These are phyloP conservation scores for Gephyroberyx darwinii DNA, from an alignment of 2,797 vertebrate genomes.

Conservation along the genomic window DNA sequence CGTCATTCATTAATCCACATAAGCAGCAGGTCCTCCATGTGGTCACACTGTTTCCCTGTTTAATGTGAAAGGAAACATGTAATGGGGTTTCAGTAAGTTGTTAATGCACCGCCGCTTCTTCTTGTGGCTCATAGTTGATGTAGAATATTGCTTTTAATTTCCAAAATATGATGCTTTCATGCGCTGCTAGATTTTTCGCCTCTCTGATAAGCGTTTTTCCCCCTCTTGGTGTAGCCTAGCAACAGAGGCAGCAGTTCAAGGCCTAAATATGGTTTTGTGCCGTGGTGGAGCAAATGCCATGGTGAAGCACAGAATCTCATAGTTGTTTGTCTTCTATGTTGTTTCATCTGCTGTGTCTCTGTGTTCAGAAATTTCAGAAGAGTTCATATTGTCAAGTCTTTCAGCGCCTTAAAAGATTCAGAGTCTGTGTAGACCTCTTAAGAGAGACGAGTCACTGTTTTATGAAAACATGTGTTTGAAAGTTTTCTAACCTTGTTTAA, in stretches of 20 bases:
- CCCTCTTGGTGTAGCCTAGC: constrained; percentile 66
- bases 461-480: constrained; percentile 47
- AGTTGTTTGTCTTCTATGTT: constrained; percentile 59
- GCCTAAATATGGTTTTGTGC: constrained; percentile 68
- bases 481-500: constrained; percentile 42
- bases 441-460: constrained; percentile 62
- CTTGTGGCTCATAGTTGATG: constrained; percentile 30
- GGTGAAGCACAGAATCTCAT: constrained; percentile 55
- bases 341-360: constrained; percentile 57
- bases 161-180: constrained; percentile 53
- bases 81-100: constrained; percentile 7
- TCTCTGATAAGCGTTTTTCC: constrained; percentile 61
- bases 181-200: constrained; percentile 50
- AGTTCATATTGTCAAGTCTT: constrained; percentile 63
- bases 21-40: constrained; percentile 22
- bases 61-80: constrained; percentile 17
- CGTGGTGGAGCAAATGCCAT: constrained; percentile 67
- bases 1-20: constrained; percentile 25
- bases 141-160: constrained; percentile 57
- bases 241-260: constrained; percentile 71
- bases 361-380: constrained; percentile 8
- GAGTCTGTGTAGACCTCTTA: constrained; percentile 40
- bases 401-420: constrained; percentile 52
- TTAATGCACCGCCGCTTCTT: constrained; percentile 20
- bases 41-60: background rate